A percentile compares a stretch with the other conserved stretches of the same genome.
Conservation (phyloP, 2,113 vertebrate genomes). For the Charadrius vociferus region DNA sequence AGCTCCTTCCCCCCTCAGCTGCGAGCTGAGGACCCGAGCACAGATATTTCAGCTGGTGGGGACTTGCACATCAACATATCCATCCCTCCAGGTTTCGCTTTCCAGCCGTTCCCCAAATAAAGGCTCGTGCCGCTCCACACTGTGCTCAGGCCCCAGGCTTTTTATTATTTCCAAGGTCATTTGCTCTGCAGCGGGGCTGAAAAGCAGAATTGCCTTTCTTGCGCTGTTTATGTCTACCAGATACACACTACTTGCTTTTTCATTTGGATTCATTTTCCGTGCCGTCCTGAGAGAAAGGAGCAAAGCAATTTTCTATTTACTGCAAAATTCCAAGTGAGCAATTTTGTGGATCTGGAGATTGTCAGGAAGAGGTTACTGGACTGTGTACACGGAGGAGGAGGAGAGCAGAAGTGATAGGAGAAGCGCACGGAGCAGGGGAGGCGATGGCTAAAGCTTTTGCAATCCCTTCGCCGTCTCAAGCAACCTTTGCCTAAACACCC, state of each 20-base stretch:
- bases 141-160: neutral
- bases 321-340: conserved; percentile 62
- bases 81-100: conserved; percentile 1
- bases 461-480: neutral
- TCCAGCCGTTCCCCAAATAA: neutral
- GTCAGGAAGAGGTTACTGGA: conserved; percentile 67
- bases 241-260: conserved; percentile 71
- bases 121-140: neutral
- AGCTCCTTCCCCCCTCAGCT: neutral
- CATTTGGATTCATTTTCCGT: conserved; percentile 76
- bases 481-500: conserved; percentile 28
- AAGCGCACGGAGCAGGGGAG: neutral
- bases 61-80: neutral
- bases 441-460: conserved; percentile 4
- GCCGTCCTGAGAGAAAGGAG: conserved; percentile 68
- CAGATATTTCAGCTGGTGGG: neutral
- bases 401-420: conserved; percentile 56
- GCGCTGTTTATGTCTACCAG: conserved; percentile 74
- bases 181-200: conserved; percentile 42
- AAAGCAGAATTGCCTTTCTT: conserved; percentile 57
- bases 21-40: fast-evolving
- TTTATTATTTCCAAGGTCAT: conserved; percentile 58
- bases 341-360: conserved; percentile 69
- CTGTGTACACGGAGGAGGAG: conserved; percentile 34
- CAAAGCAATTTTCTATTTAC: conserved; percentile 65